Conservation (phyloP, 2,797 vertebrate genomes). For the Parauchenoglanis ngamensis region DNA sequence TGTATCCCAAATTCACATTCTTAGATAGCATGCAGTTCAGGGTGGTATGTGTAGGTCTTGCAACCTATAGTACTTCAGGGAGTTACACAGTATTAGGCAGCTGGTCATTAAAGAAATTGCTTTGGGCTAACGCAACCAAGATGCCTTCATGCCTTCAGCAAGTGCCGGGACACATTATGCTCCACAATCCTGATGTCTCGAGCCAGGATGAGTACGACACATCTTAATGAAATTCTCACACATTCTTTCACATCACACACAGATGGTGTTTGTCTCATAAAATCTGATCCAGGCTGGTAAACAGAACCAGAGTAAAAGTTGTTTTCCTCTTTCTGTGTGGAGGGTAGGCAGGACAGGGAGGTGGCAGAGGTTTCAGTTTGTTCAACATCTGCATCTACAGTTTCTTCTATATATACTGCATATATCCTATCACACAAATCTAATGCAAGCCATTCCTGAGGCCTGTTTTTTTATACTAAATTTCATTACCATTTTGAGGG, state of each 20-base stretch:
- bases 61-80: conserved; percentile 24
- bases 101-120: conserved; percentile 76
- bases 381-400: conserved; percentile 13
- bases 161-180: conserved; percentile 68
- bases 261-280: conserved; percentile 79
- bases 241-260: conserved; percentile 69
- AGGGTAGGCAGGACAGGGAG: not conserved
- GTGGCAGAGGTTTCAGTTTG: conserved; percentile 3
- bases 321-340: not conserved
- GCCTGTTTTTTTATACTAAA: not conserved
- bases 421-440: not conserved
- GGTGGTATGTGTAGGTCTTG: conserved; percentile 26
- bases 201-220: conserved; percentile 54
- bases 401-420: not conserved
- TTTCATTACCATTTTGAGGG: conserved; percentile 1
- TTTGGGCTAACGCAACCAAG: conserved; percentile 68
- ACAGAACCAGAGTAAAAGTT: conserved; percentile 60
- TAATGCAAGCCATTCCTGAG: not conserved
- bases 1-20: conserved; percentile 19
- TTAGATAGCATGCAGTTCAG: conserved; percentile 2
- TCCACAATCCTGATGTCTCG: conserved; percentile 65
- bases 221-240: conserved; percentile 71
- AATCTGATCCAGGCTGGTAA: conserved; percentile 71
- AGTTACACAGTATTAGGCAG: conserved; percentile 70
- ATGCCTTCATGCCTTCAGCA: conserved; percentile 57